Evolutionary conservation across 2,113 vertebrate genomes (phyloP).

Genomic region (Tapirus terrestris): DNA sequence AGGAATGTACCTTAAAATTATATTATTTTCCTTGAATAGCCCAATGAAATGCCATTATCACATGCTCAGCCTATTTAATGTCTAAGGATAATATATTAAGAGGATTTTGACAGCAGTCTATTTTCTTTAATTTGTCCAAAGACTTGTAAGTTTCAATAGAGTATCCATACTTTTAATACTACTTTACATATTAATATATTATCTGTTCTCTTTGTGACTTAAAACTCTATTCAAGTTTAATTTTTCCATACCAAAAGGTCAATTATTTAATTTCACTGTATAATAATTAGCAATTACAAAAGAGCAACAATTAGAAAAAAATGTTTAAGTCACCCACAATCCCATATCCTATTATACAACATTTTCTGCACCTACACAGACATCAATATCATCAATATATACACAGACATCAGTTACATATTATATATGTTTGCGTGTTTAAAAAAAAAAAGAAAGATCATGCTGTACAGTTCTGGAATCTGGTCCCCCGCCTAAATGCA

Average conservation of each 20-base stretch:
- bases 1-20: background rate
- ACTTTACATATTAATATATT: background rate
- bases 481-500: background rate
- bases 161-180: background rate
- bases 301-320: background rate
- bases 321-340: background rate
- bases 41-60: background rate
- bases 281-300: background rate
- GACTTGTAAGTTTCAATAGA: background rate
- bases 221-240: slow-evolving; percentile 6
- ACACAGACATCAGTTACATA: background rate
- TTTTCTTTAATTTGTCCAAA: background rate
- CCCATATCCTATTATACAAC: background rate
- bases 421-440: background rate
- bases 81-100: background rate
- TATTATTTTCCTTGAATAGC: background rate
- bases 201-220: background rate
- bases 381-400: no score
- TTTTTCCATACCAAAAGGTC: background rate
- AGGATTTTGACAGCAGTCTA: background rate
- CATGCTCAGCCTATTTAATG: background rate
- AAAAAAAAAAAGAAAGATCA: background rate
- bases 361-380: background rate
- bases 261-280: slow-evolving; percentile 24
- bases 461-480: background rate